Percentiles rank a stretch among this genome's conserved stretches.
Conservation (phyloP, 2,113 vertebrate genomes). For the Etheostoma cragini region DNA sequence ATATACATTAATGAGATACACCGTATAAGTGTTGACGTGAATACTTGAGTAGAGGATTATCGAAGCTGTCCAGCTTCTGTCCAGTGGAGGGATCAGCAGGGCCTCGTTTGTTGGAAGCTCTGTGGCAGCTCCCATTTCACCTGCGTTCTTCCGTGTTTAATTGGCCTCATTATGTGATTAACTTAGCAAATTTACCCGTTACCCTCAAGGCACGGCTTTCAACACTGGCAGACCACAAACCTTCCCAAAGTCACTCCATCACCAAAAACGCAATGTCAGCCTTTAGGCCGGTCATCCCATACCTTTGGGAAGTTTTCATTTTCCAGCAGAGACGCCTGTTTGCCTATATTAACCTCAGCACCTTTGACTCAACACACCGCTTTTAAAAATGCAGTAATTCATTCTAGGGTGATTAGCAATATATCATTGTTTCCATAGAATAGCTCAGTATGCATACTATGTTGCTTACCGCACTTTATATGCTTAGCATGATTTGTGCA, state of each 20-base stretch:
- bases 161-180: slow-evolving; percentile 88
- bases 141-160: slow-evolving; percentile 81
- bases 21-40: slow-evolving; percentile 22
- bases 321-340: slow-evolving; percentile 64
- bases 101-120: slow-evolving; percentile 76
- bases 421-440: slow-evolving; percentile 65
- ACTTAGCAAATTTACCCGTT: slow-evolving; percentile 84
- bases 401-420: slow-evolving; percentile 60
- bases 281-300: slow-evolving; percentile 51
- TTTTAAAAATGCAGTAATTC: slow-evolving; percentile 49
- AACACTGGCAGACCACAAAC: slow-evolving; percentile 72
- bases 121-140: slow-evolving; percentile 81
- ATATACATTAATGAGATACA: slow-evolving; percentile 35
- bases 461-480: slow-evolving; percentile 61
- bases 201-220: slow-evolving; percentile 79
- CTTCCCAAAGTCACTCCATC: slow-evolving; percentile 80
- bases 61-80: slow-evolving; percentile 54
- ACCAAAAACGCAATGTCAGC: slow-evolving; percentile 75
- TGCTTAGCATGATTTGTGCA: slow-evolving; percentile 56
- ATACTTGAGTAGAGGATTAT: slow-evolving; percentile 45
- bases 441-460: slow-evolving; percentile 62
- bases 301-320: slow-evolving; percentile 72
- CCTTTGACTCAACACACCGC: slow-evolving; percentile 56
- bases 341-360: slow-evolving; percentile 60
- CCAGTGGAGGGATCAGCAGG: slow-evolving; percentile 64